Conservation (phyloP, 2,113 vertebrate species). For the Copsychus sechellarum region DNA sequence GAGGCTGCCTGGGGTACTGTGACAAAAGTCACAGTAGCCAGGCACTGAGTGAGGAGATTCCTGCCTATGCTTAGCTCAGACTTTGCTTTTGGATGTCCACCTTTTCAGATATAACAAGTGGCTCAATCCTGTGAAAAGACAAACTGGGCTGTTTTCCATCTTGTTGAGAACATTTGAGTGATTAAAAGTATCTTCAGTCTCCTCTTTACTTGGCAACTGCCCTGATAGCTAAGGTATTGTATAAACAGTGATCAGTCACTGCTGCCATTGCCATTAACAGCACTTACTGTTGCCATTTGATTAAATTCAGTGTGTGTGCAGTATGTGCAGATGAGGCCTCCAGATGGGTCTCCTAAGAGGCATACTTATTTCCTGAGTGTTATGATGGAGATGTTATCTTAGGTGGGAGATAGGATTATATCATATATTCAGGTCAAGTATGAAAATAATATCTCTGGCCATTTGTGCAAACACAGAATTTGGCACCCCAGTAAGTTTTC, state of each 20-base stretch:
- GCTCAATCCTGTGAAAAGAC: neutral
- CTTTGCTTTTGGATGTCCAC: neutral
- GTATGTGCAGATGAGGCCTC: neutral
- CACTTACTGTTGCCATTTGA: neutral
- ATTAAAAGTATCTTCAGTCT: neutral
- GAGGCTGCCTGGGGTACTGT: neutral
- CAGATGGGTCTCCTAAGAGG: neutral
- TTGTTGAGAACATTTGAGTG: neutral
- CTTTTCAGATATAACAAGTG: neutral
- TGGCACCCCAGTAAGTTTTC: neutral
- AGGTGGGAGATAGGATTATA: neutral
- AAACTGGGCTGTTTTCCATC: neutral
- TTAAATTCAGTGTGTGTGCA: neutral
- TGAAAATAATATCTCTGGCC: neutral
- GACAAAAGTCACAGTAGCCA: neutral
- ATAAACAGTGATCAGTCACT: neutral
- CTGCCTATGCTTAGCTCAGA: neutral
- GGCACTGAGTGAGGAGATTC: neutral
- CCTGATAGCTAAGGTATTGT: neutral
- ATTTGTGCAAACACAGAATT: neutral
- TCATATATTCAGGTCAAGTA: neutral
- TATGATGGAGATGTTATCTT: neutral
- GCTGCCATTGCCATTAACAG: neutral
- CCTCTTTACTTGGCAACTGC: slow-evolving; percentile 4
- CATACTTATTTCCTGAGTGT: neutral